These are phyloP conservation scores for Littorina saxatilis DNA, from an alignment of 1,140 invertebrate genomes.

Conservation along the genomic window DNA sequence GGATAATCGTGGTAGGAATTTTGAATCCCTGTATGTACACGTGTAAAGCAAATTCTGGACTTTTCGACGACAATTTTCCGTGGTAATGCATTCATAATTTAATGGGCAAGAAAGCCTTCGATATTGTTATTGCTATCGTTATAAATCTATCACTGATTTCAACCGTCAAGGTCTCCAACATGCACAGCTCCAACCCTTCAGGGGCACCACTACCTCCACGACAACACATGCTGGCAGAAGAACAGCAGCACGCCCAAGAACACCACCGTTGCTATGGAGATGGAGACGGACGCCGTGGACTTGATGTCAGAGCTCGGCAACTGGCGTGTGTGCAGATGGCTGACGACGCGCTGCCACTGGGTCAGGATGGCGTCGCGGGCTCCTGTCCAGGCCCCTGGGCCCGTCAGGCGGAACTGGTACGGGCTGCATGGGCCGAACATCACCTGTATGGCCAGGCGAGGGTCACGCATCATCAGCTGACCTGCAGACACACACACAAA, in stretches of 20 bases:
- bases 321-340: background rate
- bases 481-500: slow-evolving; percentile 36
- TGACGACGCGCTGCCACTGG: slow-evolving; percentile 12
- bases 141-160: too few relatives aligned
- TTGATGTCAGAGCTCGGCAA: background rate
- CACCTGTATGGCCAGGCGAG: slow-evolving; percentile 65
- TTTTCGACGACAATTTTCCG: too few relatives aligned
- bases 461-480: slow-evolving; percentile 67
- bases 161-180: too few relatives aligned
- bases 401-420: slow-evolving; percentile 77
- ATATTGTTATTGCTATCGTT: too few relatives aligned
- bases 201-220: background rate
- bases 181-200: too few relatives aligned
- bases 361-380: slow-evolving; percentile 64
- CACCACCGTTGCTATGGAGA: background rate
- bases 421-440: slow-evolving; percentile 75
- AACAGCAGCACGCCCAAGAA: background rate
- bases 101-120: too few relatives aligned
- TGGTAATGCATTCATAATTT: too few relatives aligned
- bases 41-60: too few relatives aligned
- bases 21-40: too few relatives aligned
- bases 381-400: slow-evolving; percentile 74
- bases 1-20: too few relatives aligned
- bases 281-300: background rate
- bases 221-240: background rate